Percentiles rank a stretch among this genome's conserved stretches.
phyloP scores from a whole-genome alignment of 2,797 vertebrate genomes.

The Taeniopygia guttata region DNA sequence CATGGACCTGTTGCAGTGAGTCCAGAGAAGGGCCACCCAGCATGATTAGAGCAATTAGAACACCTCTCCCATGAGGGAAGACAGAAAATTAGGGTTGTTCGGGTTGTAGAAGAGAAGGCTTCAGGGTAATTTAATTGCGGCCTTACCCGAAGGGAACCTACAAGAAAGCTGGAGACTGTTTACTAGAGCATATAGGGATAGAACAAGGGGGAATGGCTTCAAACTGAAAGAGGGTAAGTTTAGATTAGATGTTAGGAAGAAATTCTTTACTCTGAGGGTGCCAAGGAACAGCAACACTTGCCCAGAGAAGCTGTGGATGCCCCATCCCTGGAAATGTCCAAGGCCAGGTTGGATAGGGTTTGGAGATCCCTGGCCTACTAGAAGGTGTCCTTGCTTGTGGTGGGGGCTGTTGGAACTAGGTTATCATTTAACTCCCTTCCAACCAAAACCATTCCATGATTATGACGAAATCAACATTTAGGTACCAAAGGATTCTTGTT shows the following conservation, averaged over 20 bases:
- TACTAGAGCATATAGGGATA: not conserved
- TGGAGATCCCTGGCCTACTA: rapidly evolving
- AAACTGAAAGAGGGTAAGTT: not conserved
- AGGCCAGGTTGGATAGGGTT: not conserved
- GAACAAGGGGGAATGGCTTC: not conserved
- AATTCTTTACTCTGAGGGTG: not conserved
- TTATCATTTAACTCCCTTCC: not conserved
- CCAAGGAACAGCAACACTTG: not conserved
- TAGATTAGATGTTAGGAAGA: not conserved
- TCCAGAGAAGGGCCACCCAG: rapidly evolving
- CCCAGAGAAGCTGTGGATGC: not conserved
- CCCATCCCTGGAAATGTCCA: not conserved
- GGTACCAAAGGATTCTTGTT: not conserved
- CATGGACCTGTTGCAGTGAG: rapidly evolving
- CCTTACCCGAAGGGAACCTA: not conserved
- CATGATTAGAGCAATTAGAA: not conserved
- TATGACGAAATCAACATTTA: not conserved
- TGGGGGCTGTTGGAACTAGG: not conserved
- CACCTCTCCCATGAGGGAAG: not conserved
- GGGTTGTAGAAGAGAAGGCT: not conserved
- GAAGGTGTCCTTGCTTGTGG: not conserved
- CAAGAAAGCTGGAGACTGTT: not conserved
- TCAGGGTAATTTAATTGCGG: rapidly evolving
- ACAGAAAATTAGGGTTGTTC: not conserved
- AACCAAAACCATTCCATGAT: not conserved